Percentiles rank a stretch among this genome's conserved stretches.
These are phyloP conservation scores for Hirudinaria manillensis DNA, from an alignment of 2,888 invertebrate species.

Conservation along the genomic window DNA sequence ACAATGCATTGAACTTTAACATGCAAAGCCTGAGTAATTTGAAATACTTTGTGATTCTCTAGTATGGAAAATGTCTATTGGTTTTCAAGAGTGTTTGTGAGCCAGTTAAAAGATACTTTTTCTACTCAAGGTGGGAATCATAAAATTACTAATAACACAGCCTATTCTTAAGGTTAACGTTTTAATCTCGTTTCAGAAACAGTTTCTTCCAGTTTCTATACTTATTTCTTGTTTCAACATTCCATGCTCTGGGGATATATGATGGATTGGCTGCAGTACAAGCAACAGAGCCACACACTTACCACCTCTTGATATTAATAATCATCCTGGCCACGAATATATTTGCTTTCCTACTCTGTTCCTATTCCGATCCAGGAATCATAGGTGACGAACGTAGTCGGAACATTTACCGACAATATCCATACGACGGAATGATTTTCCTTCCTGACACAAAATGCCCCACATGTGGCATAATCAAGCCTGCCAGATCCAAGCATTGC, in stretches of 20 bases:
- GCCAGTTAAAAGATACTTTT: neutral
- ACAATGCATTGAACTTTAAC: too few species aligned
- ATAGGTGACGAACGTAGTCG: conserved; percentile 42
- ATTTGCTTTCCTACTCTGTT: conserved; percentile 45
- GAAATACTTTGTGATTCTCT: neutral
- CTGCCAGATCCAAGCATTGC: conserved; percentile 52
- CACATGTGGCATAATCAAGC: conserved; percentile 47
- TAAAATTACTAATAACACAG: too few species aligned
- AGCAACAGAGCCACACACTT: conserved; percentile 43
- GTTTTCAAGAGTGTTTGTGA: neutral
- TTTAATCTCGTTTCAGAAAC: conserved; percentile 43
- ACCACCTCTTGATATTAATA: conserved; percentile 46
- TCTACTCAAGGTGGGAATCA: too few species aligned
- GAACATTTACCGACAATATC: conserved; percentile 42
- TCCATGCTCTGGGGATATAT: conserved; percentile 44
- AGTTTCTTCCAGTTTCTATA: conserved; percentile 47
- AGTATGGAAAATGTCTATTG: neutral
- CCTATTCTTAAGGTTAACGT: too few species aligned
- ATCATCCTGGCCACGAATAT: conserved; percentile 43
- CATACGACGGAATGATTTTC: conserved; percentile 45
- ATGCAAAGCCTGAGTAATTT: too few species aligned
- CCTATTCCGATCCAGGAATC: conserved; percentile 47
- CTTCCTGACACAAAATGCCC: conserved; percentile 41
- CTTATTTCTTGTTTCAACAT: conserved; percentile 42
- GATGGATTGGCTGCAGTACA: conserved; percentile 38